Base-by-base conservation (phyloP, 2,113 vertebrate species). In the Laticauda colubrina region DNA sequence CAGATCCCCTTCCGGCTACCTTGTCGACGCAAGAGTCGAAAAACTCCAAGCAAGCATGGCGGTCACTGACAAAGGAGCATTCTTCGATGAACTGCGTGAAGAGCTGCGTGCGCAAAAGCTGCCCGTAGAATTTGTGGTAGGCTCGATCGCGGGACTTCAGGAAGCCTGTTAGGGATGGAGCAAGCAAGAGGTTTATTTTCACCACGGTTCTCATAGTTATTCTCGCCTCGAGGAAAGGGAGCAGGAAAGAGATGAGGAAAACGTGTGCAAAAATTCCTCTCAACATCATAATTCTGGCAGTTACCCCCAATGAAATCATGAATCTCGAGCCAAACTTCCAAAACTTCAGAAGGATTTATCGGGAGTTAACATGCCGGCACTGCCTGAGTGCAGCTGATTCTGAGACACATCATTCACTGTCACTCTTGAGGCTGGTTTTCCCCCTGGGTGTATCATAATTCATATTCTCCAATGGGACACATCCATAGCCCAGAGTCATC, bases 61-160 rank as follows among this genome's bases (percentile, higher is more conserved):
- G 97, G 95, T 98, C 98, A 5, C 98, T 99, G 98, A 98, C 99
- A 0, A 99, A 99, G 12, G 99, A 99, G 69, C 99, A 99, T 12
- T 99, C 99, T 96, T 99, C 98, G 0, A 99, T 98, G 96, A 99
- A 99, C 98, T 99, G 98, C 0, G 98, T 98, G 97, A 99, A 99
- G 98, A 99, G 98, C 97, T 99, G 99, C 0, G 99, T 99, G 95
- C 94, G 97, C 12, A 98, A 97, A 96, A 99, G 97, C 97, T 99
- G 98, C 0, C 23, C 85, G 95, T 98, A 99, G 51, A 99, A 97
- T 90, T 98, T 99, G 97, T 99, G 98, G 96, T 98, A 98, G 0
- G 98, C 97, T 0, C 98, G 98, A 0, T 99, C 99, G 1, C 98
- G 98, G 26, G 99, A 99, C 89, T 98, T 99, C 89, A 99, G 97